These are phyloP conservation scores for Bagarius yarrelli DNA, from an alignment of 2,113 vertebrate genomes.

Conservation along the genomic window DNA sequence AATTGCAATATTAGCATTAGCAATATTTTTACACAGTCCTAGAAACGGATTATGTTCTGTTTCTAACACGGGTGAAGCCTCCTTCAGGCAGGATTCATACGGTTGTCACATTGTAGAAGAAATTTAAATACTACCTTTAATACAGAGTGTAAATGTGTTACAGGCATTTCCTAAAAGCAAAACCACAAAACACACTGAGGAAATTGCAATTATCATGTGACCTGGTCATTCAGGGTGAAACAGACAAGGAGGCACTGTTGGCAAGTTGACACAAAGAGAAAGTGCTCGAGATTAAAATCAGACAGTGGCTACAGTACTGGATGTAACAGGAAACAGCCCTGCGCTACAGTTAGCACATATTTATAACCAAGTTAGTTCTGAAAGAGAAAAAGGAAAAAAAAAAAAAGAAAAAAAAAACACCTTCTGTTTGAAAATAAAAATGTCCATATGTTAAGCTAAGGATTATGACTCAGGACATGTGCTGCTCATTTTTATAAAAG, in stretches of 20 bases:
- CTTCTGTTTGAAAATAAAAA: not conserved
- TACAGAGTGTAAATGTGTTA: not conserved
- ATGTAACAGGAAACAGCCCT: not conserved
- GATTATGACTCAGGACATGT: constrained; percentile 13
- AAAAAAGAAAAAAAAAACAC: not conserved
- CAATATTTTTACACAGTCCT: no score
- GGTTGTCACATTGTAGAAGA: not conserved
- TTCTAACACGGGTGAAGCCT: no score
- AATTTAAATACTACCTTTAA: not conserved
- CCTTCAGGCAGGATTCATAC: no score
- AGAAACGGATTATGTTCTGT: no score
- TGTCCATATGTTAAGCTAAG: not conserved
- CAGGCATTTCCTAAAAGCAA: not conserved
- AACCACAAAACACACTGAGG: not conserved
- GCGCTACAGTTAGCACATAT: not conserved
- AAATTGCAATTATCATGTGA: not conserved
- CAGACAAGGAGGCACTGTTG: not conserved
- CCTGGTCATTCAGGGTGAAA: not conserved
- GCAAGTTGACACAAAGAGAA: not conserved
- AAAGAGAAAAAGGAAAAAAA: no score
- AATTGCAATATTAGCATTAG: no score
- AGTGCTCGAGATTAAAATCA: not conserved
- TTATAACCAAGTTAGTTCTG: not conserved
- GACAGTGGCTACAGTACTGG: not conserved
- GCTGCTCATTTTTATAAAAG: constrained; percentile 16